A percentile compares a stretch with the other conserved stretches of the same genome.
These are phyloP conservation scores for Plutomurus gul DNA, from an alignment of 1,140 invertebrate species.

Conservation along the genomic window DNA sequence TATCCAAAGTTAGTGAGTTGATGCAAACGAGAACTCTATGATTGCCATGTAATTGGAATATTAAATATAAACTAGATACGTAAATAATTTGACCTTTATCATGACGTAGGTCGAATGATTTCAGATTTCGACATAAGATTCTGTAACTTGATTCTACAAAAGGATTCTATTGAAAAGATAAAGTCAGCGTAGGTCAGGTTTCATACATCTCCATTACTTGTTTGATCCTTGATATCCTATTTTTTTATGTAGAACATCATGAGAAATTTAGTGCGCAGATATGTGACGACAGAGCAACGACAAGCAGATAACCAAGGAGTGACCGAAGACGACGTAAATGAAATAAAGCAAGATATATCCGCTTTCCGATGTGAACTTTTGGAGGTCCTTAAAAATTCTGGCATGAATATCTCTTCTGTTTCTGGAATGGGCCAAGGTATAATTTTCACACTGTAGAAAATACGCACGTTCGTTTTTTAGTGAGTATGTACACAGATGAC, in stretches of 20 bases:
- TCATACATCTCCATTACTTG: background rate
- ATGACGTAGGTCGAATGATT: background rate
- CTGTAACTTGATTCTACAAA: no score
- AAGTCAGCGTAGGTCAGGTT: background rate
- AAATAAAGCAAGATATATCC: slow-evolving; percentile 98
- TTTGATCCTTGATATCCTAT: background rate
- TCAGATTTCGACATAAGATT: no score
- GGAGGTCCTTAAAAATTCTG: slow-evolving; percentile 90
- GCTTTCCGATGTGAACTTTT: slow-evolving; percentile 93
- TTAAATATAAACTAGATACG: background rate
- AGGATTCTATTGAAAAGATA: no score
- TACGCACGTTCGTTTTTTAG: no score
- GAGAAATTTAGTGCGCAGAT: slow-evolving; percentile 90
- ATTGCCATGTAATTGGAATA: background rate
- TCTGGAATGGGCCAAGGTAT: slow-evolving; percentile 71
- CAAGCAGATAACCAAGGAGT: slow-evolving; percentile 94
- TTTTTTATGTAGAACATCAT: slow-evolving; percentile 77
- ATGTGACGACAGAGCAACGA: slow-evolving; percentile 93
- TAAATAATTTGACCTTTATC: background rate
- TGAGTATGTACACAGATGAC: no score
- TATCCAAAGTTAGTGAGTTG: no score
- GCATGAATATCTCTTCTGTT: slow-evolving; percentile 86
- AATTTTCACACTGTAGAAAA: slow-evolving; percentile 12
- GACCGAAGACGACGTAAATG: slow-evolving; percentile 97
- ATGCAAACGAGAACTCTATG: no score